Evolutionary conservation across 1,140 invertebrate species (phyloP), one percentile per base, ranked within the genome.

Genomic region (Lasaia peninsularis): DNA sequence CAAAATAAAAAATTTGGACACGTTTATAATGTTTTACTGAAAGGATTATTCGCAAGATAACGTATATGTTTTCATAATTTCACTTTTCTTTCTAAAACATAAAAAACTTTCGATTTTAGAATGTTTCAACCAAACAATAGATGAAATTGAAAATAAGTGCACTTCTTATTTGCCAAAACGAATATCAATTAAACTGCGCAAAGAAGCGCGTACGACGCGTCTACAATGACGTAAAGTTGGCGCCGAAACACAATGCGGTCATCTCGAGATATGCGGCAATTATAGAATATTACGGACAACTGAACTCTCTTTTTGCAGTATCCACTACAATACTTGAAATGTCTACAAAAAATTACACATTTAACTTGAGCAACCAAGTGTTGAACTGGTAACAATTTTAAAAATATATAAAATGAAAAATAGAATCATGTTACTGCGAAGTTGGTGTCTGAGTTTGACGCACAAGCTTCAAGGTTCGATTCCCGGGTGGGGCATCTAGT

Each of bases 221-320:
- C 52, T 70, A 56, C 33, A 57, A 50, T 67, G 70, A 78, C 70
- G 73, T 54, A 73, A 70, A 60, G 57, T 72, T 73, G 73, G 75
- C 75, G 75, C 75, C 75, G 68, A 56, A 34, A 16, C 52, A 69
- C 65, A 70, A 71, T 67, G 35, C 32, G 35, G 56, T 62, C 60
- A 66, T 64, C 51, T 69, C 63, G 56, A 14, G 54, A 64, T 59
- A 48, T 61, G 37, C 52, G 16, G 34, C 35, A 60, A 75, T 75
- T 72, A 71, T 65, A 62, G 57, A 65, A 65, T 69, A 49, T 40
- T 59, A 53, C 60, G 67, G 63, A 52, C 71, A 67, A 73, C 59
- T 65, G 57, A 62, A 62, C 48, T 12, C 31, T 28, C 63, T 60
- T 12, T 37, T 52, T 11, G 12, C 5, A 12, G 11, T 18, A 20